Base-by-base conservation (phyloP, 2,113 vertebrate species). In the Casuarius casuarius region DNA sequence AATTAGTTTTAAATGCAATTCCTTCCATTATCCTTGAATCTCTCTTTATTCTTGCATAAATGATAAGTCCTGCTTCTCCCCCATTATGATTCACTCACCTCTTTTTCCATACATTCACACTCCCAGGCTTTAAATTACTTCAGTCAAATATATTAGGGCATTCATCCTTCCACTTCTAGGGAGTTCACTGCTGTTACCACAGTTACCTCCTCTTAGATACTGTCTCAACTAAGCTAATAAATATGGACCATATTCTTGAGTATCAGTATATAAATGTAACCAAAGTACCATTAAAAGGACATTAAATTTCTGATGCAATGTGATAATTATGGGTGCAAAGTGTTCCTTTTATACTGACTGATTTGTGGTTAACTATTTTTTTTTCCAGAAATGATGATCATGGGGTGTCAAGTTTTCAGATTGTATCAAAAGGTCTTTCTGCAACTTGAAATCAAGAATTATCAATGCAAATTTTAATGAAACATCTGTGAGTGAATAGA, bases 251-350 rank as follows among this genome's bases (percentile, higher is more conserved):
- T 71, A 79, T 83, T 73, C 10, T 22, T 68, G 31, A 40, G 42
- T 75, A 17, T 8, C 35, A 35, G 3, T 54, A 52, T 46, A 14
- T 8, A 83, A 81, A 79, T 14, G 6, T 42, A 65, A 82, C 35
- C 1, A 35, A 63, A 51, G 9, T 76, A 44, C 28, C 81, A 72
- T 46, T 26, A 20, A 61, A 88, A 40, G 12, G 23, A 33, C 3
- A 38, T 51, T 73, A 35, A 4, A 74, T 56, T 78, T 65, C 26
- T 51, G 12, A 80, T 16, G 31, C 18, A 59, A 17, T 44, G 29
- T 68, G 3, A 14, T 38, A 22, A 38, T 38, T 66, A 44, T 23
- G 4, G 7, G 2, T 48, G 19, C 0, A 2, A 3, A 67, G 11
- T 28, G 29, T 49, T 80, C 16, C 22, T 66, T 84, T 66, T 48